Evolutionary conservation across 2,888 invertebrate genomes (phyloP), one percentile per base, ranked within the genome.

Genomic region (Erynnis tages): DNA sequence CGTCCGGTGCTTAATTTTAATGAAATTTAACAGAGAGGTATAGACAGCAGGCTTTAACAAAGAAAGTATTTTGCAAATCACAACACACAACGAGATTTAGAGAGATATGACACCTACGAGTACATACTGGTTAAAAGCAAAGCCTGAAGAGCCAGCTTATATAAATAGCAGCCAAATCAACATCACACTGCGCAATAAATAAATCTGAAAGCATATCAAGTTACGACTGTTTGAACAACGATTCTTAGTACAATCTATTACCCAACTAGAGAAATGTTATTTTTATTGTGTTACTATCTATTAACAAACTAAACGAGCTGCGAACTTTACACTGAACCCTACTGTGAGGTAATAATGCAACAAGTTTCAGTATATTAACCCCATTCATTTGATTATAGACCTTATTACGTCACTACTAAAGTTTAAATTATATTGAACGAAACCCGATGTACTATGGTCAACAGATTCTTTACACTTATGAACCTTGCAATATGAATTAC

Each of bases 211-310:
- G 13, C 37, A 19, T 35, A 50, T 50, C 49, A 37, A 37, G 43
- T 21, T 50, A 37, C 11, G 10, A 19, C 1, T 2, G 27, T 50
- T 29, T 29, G 29, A 43, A 27, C 34, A 7, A 11, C 34, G 27
- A 43, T 43, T 35, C 14, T 41, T 17, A 43, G 13, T 37, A 37
- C 21, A 44, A 44, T 43, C 4, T 43, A 16, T 50, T 43, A 30
- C 25, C 11, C 19, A 41, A 43, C 17, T 41, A 34, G 8, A 40
- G 19, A 43, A 19, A 19, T 14, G 34, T 34, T 19, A 34, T 43
- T 35, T 43, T 43, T 41, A 41, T 50, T 43, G 11, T 50, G 34
- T 49, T 49, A 41, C 43, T 23, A 41, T 43, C 43, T 50, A 38
- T 40, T 48, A 50, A 35, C 27, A 17, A 35, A 43, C 25, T 11